Conservation (phyloP, 2,113 vertebrate species). For the Petromus typicus region DNA sequence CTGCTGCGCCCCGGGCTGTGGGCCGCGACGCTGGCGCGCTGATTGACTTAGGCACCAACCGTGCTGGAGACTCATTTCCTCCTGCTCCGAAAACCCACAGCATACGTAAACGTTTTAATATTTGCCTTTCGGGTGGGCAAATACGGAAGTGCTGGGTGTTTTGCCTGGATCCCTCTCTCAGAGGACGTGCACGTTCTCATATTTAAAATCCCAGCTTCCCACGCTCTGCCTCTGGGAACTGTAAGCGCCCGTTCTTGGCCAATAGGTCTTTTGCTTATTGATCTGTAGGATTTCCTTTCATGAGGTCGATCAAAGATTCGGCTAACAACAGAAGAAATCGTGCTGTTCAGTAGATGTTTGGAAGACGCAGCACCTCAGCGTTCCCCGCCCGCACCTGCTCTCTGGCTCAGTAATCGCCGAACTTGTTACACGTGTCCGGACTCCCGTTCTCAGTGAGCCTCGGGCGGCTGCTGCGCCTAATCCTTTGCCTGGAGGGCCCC, state of each 20-base stretch:
- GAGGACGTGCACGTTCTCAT: not conserved
- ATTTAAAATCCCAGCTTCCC: slow-evolving; percentile 3
- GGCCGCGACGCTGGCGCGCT: no score
- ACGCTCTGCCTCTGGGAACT: not conserved
- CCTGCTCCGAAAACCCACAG: not conserved
- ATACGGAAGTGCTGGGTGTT: not conserved
- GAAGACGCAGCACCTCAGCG: not conserved
- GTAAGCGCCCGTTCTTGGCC: not conserved
- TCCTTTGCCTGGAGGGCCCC: not conserved
- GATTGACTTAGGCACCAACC: not conserved
- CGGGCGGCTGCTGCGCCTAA: not conserved
- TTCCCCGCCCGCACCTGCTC: not conserved
- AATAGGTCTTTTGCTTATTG: slow-evolving; percentile 1
- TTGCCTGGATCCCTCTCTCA: not conserved
- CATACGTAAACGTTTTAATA: not conserved
- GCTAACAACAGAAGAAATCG: not conserved
- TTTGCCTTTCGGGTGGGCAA: not conserved
- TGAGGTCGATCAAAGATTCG: not conserved
- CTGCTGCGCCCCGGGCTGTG: not conserved
- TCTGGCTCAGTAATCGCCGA: not conserved
- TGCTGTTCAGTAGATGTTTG: not conserved
- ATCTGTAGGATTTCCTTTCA: slow-evolving; percentile 20
- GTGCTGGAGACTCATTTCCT: not conserved
- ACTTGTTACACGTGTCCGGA: not conserved
- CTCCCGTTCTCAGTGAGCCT: not conserved